These are phyloP conservation scores for Apis dorsata DNA, from an alignment of 1,140 invertebrate species.

Conservation along the genomic window DNA sequence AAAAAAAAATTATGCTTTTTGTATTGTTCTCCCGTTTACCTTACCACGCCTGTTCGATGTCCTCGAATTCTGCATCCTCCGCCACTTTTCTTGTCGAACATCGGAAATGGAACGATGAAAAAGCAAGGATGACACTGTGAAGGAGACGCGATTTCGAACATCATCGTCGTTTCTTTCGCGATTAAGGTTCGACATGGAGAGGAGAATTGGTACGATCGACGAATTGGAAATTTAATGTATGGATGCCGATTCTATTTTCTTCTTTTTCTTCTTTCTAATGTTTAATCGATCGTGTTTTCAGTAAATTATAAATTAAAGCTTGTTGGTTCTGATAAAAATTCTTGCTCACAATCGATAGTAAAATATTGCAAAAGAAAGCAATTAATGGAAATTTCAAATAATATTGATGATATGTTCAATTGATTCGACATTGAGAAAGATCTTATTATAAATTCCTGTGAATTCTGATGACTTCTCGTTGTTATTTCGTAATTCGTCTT, in stretches of 20 bases:
- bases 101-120: conserved; percentile 28
- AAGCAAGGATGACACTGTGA: conserved; percentile 50
- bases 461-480: too few relatives aligned
- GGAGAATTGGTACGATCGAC: too few relatives aligned
- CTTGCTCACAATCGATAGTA: too few relatives aligned
- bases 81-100: conserved; percentile 20
- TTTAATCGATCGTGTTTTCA: background rate
- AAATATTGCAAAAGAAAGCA: too few relatives aligned
- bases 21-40: conserved; percentile 59
- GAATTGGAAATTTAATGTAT: too few relatives aligned
- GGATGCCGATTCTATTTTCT: too few relatives aligned
- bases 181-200: too few relatives aligned
- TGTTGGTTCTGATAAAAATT: too few relatives aligned
- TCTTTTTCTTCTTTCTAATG: background rate
- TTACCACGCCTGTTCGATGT: conserved; percentile 49
- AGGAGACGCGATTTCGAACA: background rate
- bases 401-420: too few relatives aligned
- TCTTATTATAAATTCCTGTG: too few relatives aligned
- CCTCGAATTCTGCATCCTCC: conserved; percentile 40
- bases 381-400: too few relatives aligned
- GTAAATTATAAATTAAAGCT: background rate
- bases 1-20: conserved; percentile 61
- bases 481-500: background rate
- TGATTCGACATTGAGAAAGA: too few relatives aligned
- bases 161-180: background rate